phyloP scores from a whole-genome alignment of 1,140 invertebrate genomes.

The Orchesella cincta region DNA sequence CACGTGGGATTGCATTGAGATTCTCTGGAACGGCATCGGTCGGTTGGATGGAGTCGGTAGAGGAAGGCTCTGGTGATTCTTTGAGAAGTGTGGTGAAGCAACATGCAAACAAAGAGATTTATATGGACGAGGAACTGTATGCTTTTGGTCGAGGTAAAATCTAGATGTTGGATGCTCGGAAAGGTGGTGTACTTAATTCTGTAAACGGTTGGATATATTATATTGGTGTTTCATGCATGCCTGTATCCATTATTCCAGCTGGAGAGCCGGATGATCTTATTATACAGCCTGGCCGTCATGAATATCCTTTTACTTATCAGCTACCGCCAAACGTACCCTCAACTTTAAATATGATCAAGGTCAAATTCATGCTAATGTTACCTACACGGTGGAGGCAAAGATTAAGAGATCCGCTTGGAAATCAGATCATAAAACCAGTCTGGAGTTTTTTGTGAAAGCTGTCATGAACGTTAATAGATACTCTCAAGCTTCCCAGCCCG shows the following conservation, averaged over 20 bases:
- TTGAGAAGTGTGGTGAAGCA: slow-evolving; percentile 5
- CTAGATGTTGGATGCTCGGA: too few relatives aligned
- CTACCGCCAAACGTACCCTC: slow-evolving; percentile 19
- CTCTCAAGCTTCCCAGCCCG: background rate
- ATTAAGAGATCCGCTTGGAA: background rate
- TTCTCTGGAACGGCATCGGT: slow-evolving; percentile 5
- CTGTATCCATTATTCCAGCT: slow-evolving; percentile 6
- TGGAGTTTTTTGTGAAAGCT: slow-evolving; percentile 3
- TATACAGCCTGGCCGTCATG: background rate
- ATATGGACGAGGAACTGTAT: slow-evolving; percentile 23
- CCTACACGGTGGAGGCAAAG: background rate
- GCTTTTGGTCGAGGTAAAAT: slow-evolving; percentile 17
- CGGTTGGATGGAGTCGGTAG: background rate
- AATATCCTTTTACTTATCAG: slow-evolving; percentile 14
- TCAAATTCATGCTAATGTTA: background rate
- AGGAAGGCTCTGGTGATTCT: slow-evolving; percentile 5
- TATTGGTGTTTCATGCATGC: too few relatives aligned
- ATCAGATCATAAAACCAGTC: slow-evolving; percentile 1
- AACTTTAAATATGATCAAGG: slow-evolving; percentile 6
- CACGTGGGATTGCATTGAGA: slow-evolving; percentile 7
- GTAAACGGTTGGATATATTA: too few relatives aligned
- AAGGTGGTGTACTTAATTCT: too few relatives aligned
- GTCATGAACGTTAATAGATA: slow-evolving; percentile 9
- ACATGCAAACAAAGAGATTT: slow-evolving; percentile 26
- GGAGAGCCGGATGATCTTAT: background rate